phyloP scores from a whole-genome alignment of 2,888 invertebrate genomes.

The Brassicogethes aeneus region DNA sequence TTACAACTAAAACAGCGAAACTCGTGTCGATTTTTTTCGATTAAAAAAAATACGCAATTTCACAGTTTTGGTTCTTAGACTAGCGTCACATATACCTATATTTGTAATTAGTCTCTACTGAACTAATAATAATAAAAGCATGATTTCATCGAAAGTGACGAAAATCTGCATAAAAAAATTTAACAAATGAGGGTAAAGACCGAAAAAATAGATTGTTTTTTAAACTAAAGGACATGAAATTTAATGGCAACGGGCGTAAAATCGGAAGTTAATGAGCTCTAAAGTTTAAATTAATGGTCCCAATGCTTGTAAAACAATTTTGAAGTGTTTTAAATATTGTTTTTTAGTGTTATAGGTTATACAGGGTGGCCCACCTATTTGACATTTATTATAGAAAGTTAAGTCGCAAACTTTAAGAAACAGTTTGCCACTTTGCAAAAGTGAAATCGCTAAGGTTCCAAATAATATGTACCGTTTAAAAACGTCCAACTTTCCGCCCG shows the following conservation, averaged over 20 bases:
- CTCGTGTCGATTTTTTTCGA: constrained; percentile 7
- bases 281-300: too few relatives aligned
- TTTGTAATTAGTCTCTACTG: constrained; percentile 35
- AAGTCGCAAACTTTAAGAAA: too few relatives aligned
- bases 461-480: too few relatives aligned
- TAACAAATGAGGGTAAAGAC: constrained; percentile 4
- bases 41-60: constrained; percentile 9
- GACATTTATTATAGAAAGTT: too few relatives aligned
- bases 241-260: constrained; percentile 4
- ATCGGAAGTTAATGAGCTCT: constrained; percentile 8
- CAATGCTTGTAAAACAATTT: too few relatives aligned
- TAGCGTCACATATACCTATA: constrained; percentile 35
- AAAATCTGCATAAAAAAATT: constrained; percentile 10
- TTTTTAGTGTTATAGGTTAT: too few relatives aligned
- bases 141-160: constrained; percentile 21
- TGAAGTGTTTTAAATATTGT: too few relatives aligned
- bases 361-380: too few relatives aligned
- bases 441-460: too few relatives aligned
- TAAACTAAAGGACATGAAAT: constrained; percentile 7
- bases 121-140: constrained; percentile 38
- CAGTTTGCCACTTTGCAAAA: too few relatives aligned
- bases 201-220: neutral
- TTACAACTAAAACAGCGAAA: constrained; percentile 25
- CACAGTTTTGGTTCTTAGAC: constrained; percentile 23
- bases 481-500: too few relatives aligned